Percentiles rank a stretch among this genome's conserved stretches.
Evolutionary conservation across 2,888 invertebrate species (phyloP).

Genomic region (Pseudeuparius sepicola): DNA sequence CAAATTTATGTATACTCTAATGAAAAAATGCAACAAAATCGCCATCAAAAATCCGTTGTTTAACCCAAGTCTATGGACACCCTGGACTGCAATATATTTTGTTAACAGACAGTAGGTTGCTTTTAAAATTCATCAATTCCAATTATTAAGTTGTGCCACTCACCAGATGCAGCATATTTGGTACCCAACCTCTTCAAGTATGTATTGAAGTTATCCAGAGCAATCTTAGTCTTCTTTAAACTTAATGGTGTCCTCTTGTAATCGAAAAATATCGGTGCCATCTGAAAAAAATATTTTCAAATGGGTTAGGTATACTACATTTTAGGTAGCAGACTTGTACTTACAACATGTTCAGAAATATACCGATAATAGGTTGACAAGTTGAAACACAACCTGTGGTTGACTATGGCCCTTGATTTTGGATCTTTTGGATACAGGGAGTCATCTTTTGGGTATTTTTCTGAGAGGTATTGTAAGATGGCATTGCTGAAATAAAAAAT

Average conservation of each 20-base stretch:
- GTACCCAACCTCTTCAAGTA: conserved; percentile 51
- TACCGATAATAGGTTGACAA: conserved; percentile 63
- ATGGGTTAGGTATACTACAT: neutral
- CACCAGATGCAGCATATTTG: conserved; percentile 54
- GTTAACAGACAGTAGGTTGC: too few species aligned
- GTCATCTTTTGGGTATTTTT: conserved; percentile 58
- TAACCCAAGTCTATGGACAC: too few species aligned
- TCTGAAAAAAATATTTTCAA: conserved; percentile 37
- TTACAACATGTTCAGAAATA: conserved; percentile 55
- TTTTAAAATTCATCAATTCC: too few species aligned
- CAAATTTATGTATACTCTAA: too few species aligned
- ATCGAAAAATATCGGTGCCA: conserved; percentile 70
- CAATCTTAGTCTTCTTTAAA: conserved; percentile 58
- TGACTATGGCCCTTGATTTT: conserved; percentile 60
- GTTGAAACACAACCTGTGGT: conserved; percentile 71
- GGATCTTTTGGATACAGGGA: conserved; percentile 63
- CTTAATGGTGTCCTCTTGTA: conserved; percentile 58
- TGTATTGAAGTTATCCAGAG: conserved; percentile 55
- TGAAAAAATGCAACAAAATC: too few species aligned
- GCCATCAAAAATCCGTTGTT: too few species aligned
- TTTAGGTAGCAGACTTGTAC: conserved; percentile 26
- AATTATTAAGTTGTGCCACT: too few species aligned
- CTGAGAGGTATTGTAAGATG: conserved; percentile 62
- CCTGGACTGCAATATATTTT: too few species aligned
- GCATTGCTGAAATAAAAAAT: conserved; percentile 44